Evolutionary conservation across 2,113 vertebrate genomes (phyloP).

Genomic region (Crocuta crocuta): DNA sequence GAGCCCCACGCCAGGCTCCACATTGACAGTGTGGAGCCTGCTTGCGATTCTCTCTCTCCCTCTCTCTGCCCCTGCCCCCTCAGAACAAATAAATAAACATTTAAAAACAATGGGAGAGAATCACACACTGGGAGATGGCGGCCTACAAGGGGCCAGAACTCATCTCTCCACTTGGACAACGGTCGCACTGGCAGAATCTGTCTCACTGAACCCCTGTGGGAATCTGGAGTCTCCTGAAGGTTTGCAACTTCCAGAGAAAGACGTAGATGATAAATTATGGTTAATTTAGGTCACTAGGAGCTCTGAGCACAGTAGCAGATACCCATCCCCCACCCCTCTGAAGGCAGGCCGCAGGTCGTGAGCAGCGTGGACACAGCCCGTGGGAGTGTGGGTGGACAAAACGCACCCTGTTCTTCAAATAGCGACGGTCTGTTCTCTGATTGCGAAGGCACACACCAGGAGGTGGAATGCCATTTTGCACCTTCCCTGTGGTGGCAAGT

Average conservation of each 20-base stretch:
- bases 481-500: background rate
- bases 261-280: background rate
- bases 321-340: background rate
- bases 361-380: background rate
- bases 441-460: background rate
- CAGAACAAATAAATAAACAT: no score
- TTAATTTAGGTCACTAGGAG: background rate
- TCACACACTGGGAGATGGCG: background rate
- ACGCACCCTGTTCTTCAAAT: no score
- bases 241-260: background rate
- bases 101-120: background rate
- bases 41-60: no score
- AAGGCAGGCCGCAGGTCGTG: accelerated
- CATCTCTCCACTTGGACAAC: background rate
- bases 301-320: background rate
- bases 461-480: accelerated
- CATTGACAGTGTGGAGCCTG: no score
- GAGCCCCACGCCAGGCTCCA: no score
- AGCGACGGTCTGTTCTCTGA: background rate
- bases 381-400: background rate
- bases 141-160: no score
- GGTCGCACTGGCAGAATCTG: background rate
- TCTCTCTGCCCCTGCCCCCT: no score
- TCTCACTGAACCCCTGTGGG: accelerated
- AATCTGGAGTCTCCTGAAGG: background rate